Evolutionary conservation across 1,140 invertebrate genomes (phyloP).

Genomic region (Ips nitidus): DNA sequence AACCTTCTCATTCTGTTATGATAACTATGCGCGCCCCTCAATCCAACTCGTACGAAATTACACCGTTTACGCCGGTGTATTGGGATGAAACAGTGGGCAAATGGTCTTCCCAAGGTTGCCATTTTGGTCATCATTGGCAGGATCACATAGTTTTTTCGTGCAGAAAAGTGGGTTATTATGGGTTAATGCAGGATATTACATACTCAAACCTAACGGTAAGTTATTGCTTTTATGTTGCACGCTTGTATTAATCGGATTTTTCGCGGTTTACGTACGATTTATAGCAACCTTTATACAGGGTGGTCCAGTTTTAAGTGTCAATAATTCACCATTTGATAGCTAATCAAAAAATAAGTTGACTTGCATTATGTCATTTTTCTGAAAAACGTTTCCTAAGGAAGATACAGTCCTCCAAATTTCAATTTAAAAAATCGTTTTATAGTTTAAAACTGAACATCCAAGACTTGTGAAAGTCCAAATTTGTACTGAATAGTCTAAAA

Average conservation of each 20-base stretch:
- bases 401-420: no score
- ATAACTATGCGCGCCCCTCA: constrained; percentile 63
- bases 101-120: constrained; percentile 72
- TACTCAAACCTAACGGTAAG: constrained; percentile 46
- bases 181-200: constrained; percentile 69
- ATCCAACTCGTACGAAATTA: constrained; percentile 51
- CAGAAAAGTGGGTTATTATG: constrained; percentile 78
- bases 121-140: constrained; percentile 60
- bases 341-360: no score
- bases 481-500: no score
- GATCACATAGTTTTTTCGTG: constrained; percentile 78
- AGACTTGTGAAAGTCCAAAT: no score
- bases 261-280: no score
- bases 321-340: no score
- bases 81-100: constrained; percentile 67
- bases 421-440: no score
- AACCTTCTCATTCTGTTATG: constrained; percentile 59
- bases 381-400: no score
- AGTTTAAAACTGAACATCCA: no score
- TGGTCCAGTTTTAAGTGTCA: no score
- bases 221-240: background rate
- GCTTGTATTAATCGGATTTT: background rate
- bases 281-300: no score
- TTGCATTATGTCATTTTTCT: no score
- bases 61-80: constrained; percentile 63